phyloP scores from a whole-genome alignment of 1,140 invertebrate species.

The Cydia pomonella region DNA sequence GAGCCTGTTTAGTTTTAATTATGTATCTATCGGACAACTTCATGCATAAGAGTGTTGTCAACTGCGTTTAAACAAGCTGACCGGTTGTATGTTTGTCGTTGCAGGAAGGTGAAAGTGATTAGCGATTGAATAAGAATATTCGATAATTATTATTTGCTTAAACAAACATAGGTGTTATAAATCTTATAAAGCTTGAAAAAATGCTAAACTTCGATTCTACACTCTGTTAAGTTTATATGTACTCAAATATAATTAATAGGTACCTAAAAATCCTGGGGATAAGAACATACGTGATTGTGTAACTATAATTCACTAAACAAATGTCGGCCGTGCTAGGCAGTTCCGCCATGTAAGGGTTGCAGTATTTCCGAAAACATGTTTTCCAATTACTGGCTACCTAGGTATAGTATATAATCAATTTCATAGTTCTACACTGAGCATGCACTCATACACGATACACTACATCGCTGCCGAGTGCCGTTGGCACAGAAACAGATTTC shows the following conservation, averaged over 20 bases:
- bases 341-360: too few species aligned
- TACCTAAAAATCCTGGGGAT: too few species aligned
- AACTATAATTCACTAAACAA: too few species aligned
- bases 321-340: too few species aligned
- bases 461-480: background rate
- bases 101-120: slow-evolving; percentile 27
- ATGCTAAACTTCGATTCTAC: background rate
- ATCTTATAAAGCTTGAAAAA: background rate
- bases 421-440: background rate
- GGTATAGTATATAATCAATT: too few species aligned
- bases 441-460: background rate
- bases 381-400: too few species aligned
- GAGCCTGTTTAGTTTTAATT: slow-evolving; percentile 46
- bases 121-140: slow-evolving; percentile 19
- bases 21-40: slow-evolving; percentile 38
- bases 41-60: slow-evolving; percentile 28
- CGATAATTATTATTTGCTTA: background rate
- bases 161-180: background rate
- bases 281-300: too few species aligned
- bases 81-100: slow-evolving; percentile 26
- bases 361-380: too few species aligned
- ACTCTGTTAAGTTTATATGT: background rate
- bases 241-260: too few species aligned
- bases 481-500: slow-evolving; percentile 1
- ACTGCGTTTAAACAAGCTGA: background rate